Percentiles rank a stretch among this genome's conserved stretches.
Evolutionary conservation across 1,140 invertebrate genomes (phyloP).

Genomic region (Ylistrum balloti): DNA sequence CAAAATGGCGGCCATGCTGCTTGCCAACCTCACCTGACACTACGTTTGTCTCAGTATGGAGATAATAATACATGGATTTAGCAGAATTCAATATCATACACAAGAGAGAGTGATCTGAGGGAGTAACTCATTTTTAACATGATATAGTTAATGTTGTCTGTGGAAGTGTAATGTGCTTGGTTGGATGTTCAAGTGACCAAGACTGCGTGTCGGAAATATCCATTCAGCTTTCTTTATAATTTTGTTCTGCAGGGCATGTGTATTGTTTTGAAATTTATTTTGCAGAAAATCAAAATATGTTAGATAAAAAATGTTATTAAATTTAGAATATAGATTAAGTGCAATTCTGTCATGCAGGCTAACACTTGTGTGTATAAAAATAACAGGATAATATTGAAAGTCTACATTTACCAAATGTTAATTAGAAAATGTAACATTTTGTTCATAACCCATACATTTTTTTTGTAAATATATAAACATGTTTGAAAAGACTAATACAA

Average conservation of each 20-base stretch:
- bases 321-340: background rate
- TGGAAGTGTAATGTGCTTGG: background rate
- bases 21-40: constrained; percentile 10
- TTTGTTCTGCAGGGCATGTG: constrained; percentile 9
- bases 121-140: background rate
- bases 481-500: background rate
- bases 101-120: background rate
- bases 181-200: constrained; percentile 10
- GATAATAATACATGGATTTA: constrained; percentile 22
- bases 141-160: background rate
- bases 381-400: background rate
- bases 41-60: background rate
- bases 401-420: background rate
- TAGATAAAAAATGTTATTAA: background rate
- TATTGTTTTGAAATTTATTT: constrained; percentile 21
- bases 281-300: constrained; percentile 35
- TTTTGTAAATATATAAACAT: background rate
- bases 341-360: background rate
- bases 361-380: background rate
- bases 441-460: background rate
- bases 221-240: background rate
- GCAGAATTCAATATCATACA: constrained; percentile 1
- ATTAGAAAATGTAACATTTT: background rate
- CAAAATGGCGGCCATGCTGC: constrained; percentile 30
- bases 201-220: background rate